A percentile compares a stretch with the other conserved stretches of the same genome.
Conservation (phyloP, 2,797 vertebrate genomes). For the Anableps anableps region DNA sequence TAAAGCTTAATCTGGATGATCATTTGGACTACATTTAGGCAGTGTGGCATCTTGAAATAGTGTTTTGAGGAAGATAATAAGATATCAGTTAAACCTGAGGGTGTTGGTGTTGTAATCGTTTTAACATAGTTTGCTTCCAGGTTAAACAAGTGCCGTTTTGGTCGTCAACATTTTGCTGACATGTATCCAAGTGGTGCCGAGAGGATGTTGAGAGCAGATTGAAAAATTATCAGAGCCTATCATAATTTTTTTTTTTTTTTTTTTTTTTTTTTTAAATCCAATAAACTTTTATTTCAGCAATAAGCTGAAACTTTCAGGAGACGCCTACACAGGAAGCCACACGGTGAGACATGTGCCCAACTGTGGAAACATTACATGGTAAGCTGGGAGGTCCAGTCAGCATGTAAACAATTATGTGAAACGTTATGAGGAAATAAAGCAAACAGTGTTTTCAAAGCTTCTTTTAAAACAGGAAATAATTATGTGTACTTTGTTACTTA, state of each 20-base stretch:
- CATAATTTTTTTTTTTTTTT: too few relatives aligned
- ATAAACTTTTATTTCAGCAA: not conserved
- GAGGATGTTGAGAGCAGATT: not conserved
- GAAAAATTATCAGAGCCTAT: not conserved
- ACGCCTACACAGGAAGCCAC: not conserved
- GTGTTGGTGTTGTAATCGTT: not conserved
- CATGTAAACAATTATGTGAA: slow-evolving; percentile 2
- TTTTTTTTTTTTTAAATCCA: too few relatives aligned
- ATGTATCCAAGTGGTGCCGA: not conserved
- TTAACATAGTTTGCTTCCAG: slow-evolving; percentile 3
- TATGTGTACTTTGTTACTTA: not conserved
- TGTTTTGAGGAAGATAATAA: not conserved
- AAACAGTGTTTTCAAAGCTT: not conserved
- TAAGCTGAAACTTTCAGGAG: not conserved
- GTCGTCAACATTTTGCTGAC: not conserved
- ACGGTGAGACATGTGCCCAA: not conserved
- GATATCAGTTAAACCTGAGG: not conserved
- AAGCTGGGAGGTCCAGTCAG: not conserved
- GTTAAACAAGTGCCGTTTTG: not conserved
- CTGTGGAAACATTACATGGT: not conserved
- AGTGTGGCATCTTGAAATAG: not conserved
- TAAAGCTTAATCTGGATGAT: not conserved
- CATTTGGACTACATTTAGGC: not conserved
- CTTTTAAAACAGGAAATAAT: not conserved
- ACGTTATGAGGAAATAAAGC: not conserved